phyloP scores from a whole-genome alignment of 2,888 invertebrate genomes.

The Pilophorus perplexus region DNA sequence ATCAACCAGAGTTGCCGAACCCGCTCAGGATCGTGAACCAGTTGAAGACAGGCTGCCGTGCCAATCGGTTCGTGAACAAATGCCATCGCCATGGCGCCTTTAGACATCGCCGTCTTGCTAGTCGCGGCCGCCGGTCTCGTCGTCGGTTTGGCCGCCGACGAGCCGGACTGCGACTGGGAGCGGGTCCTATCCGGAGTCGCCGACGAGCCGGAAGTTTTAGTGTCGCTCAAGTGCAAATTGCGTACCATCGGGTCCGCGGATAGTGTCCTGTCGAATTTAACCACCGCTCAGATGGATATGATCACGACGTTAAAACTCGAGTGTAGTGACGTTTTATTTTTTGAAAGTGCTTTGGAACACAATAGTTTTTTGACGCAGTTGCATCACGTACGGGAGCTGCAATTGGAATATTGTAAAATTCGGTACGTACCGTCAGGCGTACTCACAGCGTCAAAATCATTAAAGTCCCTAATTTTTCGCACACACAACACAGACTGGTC shows the following conservation, averaged over 20 bases:
- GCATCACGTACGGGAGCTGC: slow-evolving; percentile 70
- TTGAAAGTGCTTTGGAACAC: slow-evolving; percentile 72
- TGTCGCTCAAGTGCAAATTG: slow-evolving; percentile 60
- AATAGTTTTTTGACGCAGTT: slow-evolving; percentile 71
- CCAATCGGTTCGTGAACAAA: slow-evolving; percentile 34
- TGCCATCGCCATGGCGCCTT: slow-evolving; percentile 27
- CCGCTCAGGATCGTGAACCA: neutral
- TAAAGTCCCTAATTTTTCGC: slow-evolving; percentile 74
- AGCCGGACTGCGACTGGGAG: slow-evolving; percentile 70
- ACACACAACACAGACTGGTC: slow-evolving; percentile 79
- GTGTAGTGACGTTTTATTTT: slow-evolving; percentile 74
- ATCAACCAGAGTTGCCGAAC: neutral
- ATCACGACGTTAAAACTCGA: slow-evolving; percentile 69
- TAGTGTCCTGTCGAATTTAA: slow-evolving; percentile 66
- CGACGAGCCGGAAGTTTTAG: slow-evolving; percentile 53
- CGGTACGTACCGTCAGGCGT: slow-evolving; percentile 71
- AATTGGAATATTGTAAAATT: slow-evolving; percentile 77
- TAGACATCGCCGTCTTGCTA: slow-evolving; percentile 30
- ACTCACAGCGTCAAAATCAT: slow-evolving; percentile 74
- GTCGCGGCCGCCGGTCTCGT: slow-evolving; percentile 6
- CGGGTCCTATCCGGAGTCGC: slow-evolving; percentile 56
- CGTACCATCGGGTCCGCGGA: slow-evolving; percentile 70
- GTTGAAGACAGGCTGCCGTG: slow-evolving; percentile 31
- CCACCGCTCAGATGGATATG: slow-evolving; percentile 65
- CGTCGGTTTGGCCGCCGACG: slow-evolving; percentile 59